Conservation (phyloP, 2,113 vertebrate species). For the Thermophis baileyi region DNA sequence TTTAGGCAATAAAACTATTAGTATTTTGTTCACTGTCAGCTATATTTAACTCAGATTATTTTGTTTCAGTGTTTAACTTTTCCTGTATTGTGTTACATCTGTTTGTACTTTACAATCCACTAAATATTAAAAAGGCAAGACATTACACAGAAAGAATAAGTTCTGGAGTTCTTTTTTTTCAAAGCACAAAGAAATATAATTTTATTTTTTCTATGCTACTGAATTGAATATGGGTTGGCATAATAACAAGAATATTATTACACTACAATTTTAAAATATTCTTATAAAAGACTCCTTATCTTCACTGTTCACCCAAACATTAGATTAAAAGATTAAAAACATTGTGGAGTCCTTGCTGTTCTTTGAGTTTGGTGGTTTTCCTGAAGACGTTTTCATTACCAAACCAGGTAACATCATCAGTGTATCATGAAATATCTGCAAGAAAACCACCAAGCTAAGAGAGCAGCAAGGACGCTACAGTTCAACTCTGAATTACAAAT, state of each 20-base stretch:
- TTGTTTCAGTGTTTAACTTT: not conserved
- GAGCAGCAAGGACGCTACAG: too few species aligned
- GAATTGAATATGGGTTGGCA: not conserved
- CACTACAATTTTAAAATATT: not conserved
- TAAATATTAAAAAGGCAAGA: not conserved
- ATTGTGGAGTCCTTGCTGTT: not conserved
- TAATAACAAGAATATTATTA: not conserved
- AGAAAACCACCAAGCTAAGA: too few species aligned
- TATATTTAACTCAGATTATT: not conserved
- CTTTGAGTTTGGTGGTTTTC: too few species aligned
- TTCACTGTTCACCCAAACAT: not conserved
- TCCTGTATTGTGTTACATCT: not conserved
- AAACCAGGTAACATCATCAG: too few species aligned
- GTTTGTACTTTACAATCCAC: not conserved
- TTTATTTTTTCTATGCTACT: not conserved
- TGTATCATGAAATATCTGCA: too few species aligned
- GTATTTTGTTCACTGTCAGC: not conserved
- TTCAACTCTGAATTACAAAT: too few species aligned
- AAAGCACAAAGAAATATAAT: not conserved
- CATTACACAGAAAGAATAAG: not conserved
- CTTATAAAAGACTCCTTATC: not conserved
- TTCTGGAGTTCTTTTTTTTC: not conserved
- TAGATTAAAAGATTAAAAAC: not conserved
- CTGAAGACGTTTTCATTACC: too few species aligned
- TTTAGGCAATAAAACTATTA: not conserved